Evolutionary conservation across 2,113 vertebrate genomes (phyloP).

Genomic region (Phalacrocorax carbo): DNA sequence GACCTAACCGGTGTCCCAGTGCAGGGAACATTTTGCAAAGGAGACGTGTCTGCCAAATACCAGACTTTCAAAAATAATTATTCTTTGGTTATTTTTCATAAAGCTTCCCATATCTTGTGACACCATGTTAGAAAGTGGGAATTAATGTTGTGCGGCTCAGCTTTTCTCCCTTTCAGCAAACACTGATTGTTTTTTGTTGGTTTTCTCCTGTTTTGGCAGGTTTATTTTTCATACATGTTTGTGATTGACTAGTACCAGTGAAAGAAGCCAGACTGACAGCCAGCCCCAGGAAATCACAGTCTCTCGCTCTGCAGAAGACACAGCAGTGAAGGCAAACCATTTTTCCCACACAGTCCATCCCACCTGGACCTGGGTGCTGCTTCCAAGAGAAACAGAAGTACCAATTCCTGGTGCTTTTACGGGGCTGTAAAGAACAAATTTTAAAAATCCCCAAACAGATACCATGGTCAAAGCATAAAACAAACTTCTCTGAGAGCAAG

Average conservation of each 20-base stretch:
- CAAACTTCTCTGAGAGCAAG: neutral
- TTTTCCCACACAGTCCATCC: neutral
- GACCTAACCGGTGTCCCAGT: neutral
- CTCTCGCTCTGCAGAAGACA: neutral
- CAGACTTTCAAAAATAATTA: neutral
- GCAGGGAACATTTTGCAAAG: neutral
- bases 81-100: neutral
- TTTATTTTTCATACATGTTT: conserved; percentile 13
- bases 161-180: conserved; percentile 15
- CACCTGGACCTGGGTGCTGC: neutral
- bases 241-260: neutral
- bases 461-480: neutral
- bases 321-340: neutral
- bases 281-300: neutral
- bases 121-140: neutral
- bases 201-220: conserved; percentile 29
- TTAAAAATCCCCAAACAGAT: neutral
- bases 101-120: neutral
- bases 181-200: conserved; percentile 4
- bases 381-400: neutral
- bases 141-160: neutral
- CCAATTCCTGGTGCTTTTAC: neutral
- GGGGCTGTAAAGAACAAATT: neutral
- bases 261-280: neutral
- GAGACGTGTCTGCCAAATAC: neutral